These are phyloP conservation scores for Mimachlamys varia DNA, from an alignment of 2,888 invertebrate genomes.

Conservation along the genomic window DNA sequence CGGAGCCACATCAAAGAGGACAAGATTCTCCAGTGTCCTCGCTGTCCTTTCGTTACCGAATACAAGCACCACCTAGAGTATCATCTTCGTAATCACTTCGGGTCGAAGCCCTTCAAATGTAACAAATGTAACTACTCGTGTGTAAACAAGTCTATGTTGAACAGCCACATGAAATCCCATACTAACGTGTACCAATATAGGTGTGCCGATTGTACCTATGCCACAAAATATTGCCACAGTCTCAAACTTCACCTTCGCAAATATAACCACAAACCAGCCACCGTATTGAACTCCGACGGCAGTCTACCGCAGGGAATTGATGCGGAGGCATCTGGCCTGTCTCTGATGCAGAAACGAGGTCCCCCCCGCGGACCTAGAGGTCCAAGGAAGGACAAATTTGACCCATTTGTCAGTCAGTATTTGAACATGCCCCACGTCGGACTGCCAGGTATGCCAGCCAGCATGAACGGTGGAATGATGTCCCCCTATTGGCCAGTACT, in stretches of 20 bases:
- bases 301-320: constrained; percentile 78
- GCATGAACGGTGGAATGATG: constrained; percentile 69
- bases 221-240: constrained; percentile 98
- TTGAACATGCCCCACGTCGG: constrained; percentile 61
- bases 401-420: constrained; percentile 55
- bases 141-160: constrained; percentile 92
- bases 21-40: constrained; percentile 93
- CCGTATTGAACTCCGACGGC: constrained; percentile 85
- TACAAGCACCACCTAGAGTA: constrained; percentile 99
- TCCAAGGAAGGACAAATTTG: constrained; percentile 70
- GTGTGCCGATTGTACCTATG: constrained; percentile 96
- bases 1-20: constrained; percentile 95
- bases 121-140: constrained; percentile 87
- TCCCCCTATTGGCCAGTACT: constrained; percentile 75
- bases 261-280: constrained; percentile 94
- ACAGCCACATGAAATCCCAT: constrained; percentile 98
- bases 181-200: constrained; percentile 93
- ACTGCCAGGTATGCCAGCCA: constrained; percentile 62
- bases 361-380: constrained; percentile 80
- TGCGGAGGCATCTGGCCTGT: constrained; percentile 75
- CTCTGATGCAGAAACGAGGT: constrained; percentile 77
- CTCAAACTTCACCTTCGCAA: constrained; percentile 96
- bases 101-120: constrained; percentile 97
- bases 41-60: constrained; percentile 98
- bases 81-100: constrained; percentile 94